phyloP scores from a whole-genome alignment of 2,888 invertebrate genomes.

The Dryobota labecula region DNA sequence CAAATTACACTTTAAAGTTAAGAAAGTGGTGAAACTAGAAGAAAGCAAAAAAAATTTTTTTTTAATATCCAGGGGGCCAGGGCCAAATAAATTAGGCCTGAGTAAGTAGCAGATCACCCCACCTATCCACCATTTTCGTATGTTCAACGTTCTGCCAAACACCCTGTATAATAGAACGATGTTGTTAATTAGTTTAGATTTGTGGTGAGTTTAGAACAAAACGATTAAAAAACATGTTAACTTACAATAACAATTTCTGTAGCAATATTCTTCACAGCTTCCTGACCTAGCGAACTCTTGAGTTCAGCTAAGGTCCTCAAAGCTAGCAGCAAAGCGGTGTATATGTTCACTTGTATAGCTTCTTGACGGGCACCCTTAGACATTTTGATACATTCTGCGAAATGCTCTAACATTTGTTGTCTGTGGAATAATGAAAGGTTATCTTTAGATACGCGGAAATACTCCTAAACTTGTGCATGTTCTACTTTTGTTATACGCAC shows the following conservation, averaged over 20 bases:
- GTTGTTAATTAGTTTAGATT: no score
- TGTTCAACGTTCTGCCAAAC: no score
- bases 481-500: background rate
- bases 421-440: slow-evolving; percentile 66
- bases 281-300: slow-evolving; percentile 96
- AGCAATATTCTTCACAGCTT: slow-evolving; percentile 96
- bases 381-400: slow-evolving; percentile 97
- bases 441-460: background rate
- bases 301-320: slow-evolving; percentile 96
- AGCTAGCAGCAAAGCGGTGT: slow-evolving; percentile 97
- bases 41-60: no score
- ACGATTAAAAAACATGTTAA: background rate
- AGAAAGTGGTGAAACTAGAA: no score
- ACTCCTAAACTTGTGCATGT: background rate
- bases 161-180: no score
- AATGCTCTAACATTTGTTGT: slow-evolving; percentile 99
- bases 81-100: no score
- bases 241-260: slow-evolving; percentile 94
- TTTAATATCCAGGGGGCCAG: no score
- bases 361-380: slow-evolving; percentile 98
- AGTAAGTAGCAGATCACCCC: no score
- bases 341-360: slow-evolving; percentile 98
- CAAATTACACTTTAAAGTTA: no score
- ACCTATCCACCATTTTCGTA: no score
- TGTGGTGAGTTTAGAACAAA: no score